Base-by-base conservation (phyloP, 2,888 invertebrate species). In the Epirrhoe alternata region DNA sequence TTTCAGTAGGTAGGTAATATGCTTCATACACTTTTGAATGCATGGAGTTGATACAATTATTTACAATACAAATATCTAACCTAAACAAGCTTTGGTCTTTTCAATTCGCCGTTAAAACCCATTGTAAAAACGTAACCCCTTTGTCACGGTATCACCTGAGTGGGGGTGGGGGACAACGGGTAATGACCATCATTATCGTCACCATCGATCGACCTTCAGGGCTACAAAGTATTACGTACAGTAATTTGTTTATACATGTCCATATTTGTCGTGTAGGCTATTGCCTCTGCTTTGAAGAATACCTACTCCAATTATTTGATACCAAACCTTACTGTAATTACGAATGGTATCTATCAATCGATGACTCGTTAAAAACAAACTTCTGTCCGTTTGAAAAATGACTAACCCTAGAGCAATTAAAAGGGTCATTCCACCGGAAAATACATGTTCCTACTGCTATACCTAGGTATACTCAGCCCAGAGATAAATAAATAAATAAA, bases 121-220 rank as follows among this genome's bases (percentile, higher is more conserved):
- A 62, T 56, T 62, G 62, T 73, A 63, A 59, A 55, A 59, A 53
- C 30, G 35, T 62, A 59, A 49, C 38, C 31, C 54, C 38, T 45
- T 64, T 53, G 49, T 59, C 53, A 60, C 52, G 64, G 56, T 56
- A 50, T 54, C 64, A 16, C 6, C 64, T 64, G 64, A 64, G 67
- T 63, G 62, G 67, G 64, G 68, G 42, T 8, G 69, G 69, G 52
- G 69, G 71, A 61, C 66, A 68, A 14, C 66, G 68, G 74, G 66
- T 80, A 81, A 81, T 81, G 78, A 75, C 78, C 79, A 75, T 77
- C 73, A 77, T 80, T 78, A 78, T 64, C 54, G 60, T 63, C 53
- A 51, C 58, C 50, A 83, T 83, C 82, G 76, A 70, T 61, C 66
- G 79, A 80, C 81, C 83, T 80, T 82, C 77, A 70, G 50, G 56